These are phyloP conservation scores for Porites divaricata DNA, from an alignment of 92 coral and sea anemone species.

Conservation along the genomic window DNA sequence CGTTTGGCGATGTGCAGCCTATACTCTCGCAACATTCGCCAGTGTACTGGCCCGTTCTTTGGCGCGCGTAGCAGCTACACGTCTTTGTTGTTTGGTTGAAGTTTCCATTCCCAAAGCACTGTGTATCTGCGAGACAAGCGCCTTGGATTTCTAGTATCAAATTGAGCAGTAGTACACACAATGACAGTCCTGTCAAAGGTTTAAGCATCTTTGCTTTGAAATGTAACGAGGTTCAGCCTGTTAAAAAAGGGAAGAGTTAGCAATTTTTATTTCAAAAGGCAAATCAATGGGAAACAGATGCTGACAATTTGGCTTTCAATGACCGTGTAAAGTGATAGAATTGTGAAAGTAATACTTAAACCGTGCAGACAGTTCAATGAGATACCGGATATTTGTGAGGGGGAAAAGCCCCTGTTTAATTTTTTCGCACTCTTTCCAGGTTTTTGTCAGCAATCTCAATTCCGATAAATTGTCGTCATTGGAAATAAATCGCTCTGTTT, in stretches of 20 bases:
- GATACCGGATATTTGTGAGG: too few relatives aligned
- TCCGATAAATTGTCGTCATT: too few relatives aligned
- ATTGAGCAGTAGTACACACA: background rate
- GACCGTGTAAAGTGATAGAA: too few relatives aligned
- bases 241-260: background rate
- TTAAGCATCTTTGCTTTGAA: background rate
- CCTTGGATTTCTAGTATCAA: background rate
- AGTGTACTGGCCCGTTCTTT: slow-evolving; percentile 45
- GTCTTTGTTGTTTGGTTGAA: slow-evolving; percentile 62
- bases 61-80: slow-evolving; percentile 52
- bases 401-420: too few relatives aligned
- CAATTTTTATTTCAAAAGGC: too few relatives aligned
- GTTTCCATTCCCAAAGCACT: slow-evolving; percentile 84
- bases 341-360: too few relatives aligned
- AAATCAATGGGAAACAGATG: too few relatives aligned
- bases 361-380: too few relatives aligned
- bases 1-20: slow-evolving; percentile 65
- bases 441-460: too few relatives aligned
- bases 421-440: too few relatives aligned
- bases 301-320: too few relatives aligned
- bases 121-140: slow-evolving; percentile 69
- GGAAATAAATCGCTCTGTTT: too few relatives aligned
- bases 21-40: slow-evolving; percentile 88
- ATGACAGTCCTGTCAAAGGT: background rate
- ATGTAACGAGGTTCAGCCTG: background rate